Evolutionary conservation across 2,113 vertebrate species (phyloP), one percentile per base, ranked within the genome.

Genomic region (Empidonax alnorum): DNA sequence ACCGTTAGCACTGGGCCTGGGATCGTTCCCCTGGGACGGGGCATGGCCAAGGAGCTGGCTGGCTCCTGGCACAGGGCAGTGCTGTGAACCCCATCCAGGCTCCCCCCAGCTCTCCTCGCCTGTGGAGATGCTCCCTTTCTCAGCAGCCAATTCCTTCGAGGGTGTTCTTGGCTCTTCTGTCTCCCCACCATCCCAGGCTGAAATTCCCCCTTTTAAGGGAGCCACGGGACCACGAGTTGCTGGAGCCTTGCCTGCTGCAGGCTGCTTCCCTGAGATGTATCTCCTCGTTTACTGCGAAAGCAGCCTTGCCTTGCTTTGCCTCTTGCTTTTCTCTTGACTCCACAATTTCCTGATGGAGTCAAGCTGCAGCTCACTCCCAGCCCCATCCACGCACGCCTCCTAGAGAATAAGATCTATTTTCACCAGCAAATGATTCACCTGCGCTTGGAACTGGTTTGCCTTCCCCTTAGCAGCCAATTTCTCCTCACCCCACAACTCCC

Each of bases 161-260:
- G 67, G 78, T 80, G 81, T 94, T 96, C 80, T 86, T 41, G 68
- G 82, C 67, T 95, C 27, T 94, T 91, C 91, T 91, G 84, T 69
- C 87, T 96, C 72, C 63, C 67, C 0, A 20, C 39, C 77, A 72
- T 90, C 90, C 92, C 72, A 8, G 47, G 22, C 75, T 91, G 63
- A 94, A 97, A 92, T 88, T 79, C 0, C 56, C 92, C 92, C 90
- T 96, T 96, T 91, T 95, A 96, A 95, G 95, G 95, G 87, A 96
- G 79, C 90, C 8, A 3, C 27, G 44, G 65, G 75, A 74, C 67
- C 12, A n/a, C 1, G 12, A 9, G 59, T 46, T 58, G 30, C 69
- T 89, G 91, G 49, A 92, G 73, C 52, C 42, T 42, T 28, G 84
- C 87, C 74, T 37, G 58, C 44, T 30, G n/a, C 35, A 46, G 63